These are phyloP conservation scores for Herminia tarsipennalis DNA, from an alignment of 2,888 invertebrate genomes.

Conservation along the genomic window DNA sequence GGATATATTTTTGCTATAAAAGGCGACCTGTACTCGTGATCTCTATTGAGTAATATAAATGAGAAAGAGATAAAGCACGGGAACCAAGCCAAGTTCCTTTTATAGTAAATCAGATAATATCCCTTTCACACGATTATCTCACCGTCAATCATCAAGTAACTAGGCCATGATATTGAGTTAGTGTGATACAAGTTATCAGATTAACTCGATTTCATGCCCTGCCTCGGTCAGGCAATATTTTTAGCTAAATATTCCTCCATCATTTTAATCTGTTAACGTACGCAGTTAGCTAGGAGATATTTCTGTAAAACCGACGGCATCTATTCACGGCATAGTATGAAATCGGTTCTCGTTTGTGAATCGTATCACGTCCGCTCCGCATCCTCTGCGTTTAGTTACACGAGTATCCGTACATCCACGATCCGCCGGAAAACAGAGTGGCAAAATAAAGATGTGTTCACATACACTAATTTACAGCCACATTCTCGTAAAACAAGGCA, in stretches of 20 bases:
- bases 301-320: constrained; percentile 18
- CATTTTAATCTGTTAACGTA: constrained; percentile 3
- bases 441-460: constrained; percentile 49
- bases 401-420: constrained; percentile 46
- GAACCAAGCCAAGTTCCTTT: constrained; percentile 23
- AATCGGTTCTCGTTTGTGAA: constrained; percentile 34
- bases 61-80: constrained; percentile 17
- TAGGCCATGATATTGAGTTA: constrained; percentile 35
- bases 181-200: constrained; percentile 5
- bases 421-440: constrained; percentile 50
- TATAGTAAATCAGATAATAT: constrained; percentile 21
- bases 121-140: constrained; percentile 23
- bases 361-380: constrained; percentile 33
- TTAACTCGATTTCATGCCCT: too few species aligned
- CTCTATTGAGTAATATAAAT: constrained; percentile 21
- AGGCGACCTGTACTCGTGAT: constrained; percentile 24
- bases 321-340: constrained; percentile 18
- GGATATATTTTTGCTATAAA: constrained; percentile 29
- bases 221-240: constrained; percentile 8
- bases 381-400: constrained; percentile 38
- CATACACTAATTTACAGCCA: constrained; percentile 46
- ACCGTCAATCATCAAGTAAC: constrained; percentile 20
- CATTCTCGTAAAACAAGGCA: constrained; percentile 44
- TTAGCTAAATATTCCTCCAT: constrained; percentile 9
- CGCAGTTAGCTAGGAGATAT: constrained; percentile 24